Evolutionary conservation across 2,797 vertebrate genomes (phyloP), one percentile per base, ranked within the genome.

Genomic region (Characodon lateralis): DNA sequence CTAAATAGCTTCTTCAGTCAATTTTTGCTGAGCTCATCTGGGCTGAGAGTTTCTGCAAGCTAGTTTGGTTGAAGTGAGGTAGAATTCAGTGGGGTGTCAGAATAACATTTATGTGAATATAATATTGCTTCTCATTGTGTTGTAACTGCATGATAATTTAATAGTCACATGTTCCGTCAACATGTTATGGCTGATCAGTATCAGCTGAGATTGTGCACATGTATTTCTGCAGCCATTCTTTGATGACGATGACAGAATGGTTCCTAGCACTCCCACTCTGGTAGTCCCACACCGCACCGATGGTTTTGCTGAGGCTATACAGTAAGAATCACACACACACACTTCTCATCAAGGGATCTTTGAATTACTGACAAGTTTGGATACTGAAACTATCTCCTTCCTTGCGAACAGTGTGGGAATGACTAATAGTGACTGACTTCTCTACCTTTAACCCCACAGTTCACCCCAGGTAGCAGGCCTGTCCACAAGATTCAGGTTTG

Each of bases 201-300:
- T 22, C 8, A 53, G 10, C 26, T 56, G 10, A 35, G 28, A 2
- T 8, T 35, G 1, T 68, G 26, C 39, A 20, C 77, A 28, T 71
- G 26, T 89, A 70, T 86, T 86, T 68, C 95, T 97, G 96, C 98
- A 98, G 80, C 97, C 99, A 89, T 99, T 99, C 91, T 99, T 99
- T 87, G 98, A 99, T 83, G 98, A 99, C 55, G 98, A 99, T 56
- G 98, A 99, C 92, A 95, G 98, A 87, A 99, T 98, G 94, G 98
- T 99, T 91, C 98, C 98, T 79, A 99, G 98, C 89, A 99, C 98
- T 39, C 98, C 98, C 69, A 99, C 98, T 20, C 95, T 99, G 82
- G 97, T 98, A 5, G 97, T 99, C 20, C 98, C 98, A 22, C 98
- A 99, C 89, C 97, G 98, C 48, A 99, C 97, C n/a, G 98, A 99